These are phyloP conservation scores for Chymomyza procnemis DNA, from an alignment of 2,888 invertebrate species.

Conservation along the genomic window DNA sequence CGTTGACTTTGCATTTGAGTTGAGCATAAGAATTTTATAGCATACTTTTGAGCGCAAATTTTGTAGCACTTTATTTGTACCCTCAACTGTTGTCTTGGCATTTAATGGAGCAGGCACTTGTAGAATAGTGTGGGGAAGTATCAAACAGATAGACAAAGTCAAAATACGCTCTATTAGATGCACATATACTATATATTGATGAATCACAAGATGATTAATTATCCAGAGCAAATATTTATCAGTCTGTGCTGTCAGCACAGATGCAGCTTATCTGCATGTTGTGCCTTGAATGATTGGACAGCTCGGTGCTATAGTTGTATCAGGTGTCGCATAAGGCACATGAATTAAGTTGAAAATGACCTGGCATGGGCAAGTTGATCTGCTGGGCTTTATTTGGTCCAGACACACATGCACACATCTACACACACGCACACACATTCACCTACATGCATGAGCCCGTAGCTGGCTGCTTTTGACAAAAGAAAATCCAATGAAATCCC, in stretches of 20 bases:
- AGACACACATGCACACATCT: too few species aligned
- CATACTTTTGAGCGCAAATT: not conserved
- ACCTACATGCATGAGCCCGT: too few species aligned
- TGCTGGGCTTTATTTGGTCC: not conserved
- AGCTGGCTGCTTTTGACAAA: not conserved
- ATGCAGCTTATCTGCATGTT: slow-evolving; percentile 19
- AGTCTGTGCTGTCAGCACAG: slow-evolving; percentile 46
- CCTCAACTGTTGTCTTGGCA: not conserved
- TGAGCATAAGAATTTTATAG: slow-evolving; percentile 5
- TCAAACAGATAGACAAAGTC: not conserved
- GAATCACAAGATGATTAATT: slow-evolving; percentile 58
- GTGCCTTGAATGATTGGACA: not conserved
- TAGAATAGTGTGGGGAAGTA: slow-evolving; percentile 21
- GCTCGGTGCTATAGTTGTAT: not conserved
- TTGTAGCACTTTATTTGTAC: not conserved
- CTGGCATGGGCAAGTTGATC: not conserved
- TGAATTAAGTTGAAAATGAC: not conserved
- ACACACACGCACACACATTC: too few species aligned
- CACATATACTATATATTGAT: slow-evolving; percentile 46
- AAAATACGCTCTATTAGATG: not conserved
- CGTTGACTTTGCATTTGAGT: not conserved
- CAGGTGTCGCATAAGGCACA: not conserved
- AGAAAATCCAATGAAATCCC: slow-evolving; percentile 19
- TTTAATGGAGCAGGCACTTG: slow-evolving; percentile 18
- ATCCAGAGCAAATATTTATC: slow-evolving; percentile 47